Evolutionary conservation across 2,113 vertebrate species (phyloP).

Genomic region (Lepisosteus oculatus): DNA sequence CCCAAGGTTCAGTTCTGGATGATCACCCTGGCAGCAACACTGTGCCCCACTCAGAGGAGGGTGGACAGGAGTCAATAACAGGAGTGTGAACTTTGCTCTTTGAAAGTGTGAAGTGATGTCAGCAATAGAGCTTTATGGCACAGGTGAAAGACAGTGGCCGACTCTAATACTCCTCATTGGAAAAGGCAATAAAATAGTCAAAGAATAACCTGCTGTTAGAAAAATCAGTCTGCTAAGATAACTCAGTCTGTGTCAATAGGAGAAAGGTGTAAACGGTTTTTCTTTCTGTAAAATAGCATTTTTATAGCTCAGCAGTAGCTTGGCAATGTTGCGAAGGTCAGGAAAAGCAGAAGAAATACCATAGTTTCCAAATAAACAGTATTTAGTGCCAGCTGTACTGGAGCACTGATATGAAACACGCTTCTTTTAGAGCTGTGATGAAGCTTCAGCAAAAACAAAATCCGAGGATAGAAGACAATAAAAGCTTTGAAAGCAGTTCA

Average conservation of each 20-base stretch:
- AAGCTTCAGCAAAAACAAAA: no score
- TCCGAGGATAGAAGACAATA: no score
- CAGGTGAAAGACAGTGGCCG: slow-evolving; percentile 47
- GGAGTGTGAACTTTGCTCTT: slow-evolving; percentile 59
- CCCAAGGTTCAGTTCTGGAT: no score
- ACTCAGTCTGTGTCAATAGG: slow-evolving; percentile 29
- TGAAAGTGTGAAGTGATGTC: slow-evolving; percentile 68
- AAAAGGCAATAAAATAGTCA: slow-evolving; percentile 62
- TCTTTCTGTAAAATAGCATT: slow-evolving; percentile 63
- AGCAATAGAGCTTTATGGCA: slow-evolving; percentile 48
- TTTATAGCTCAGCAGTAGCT: slow-evolving; percentile 58
- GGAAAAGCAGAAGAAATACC: slow-evolving; percentile 52
- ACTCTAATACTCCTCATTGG: slow-evolving; percentile 55
- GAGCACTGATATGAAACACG: no score
- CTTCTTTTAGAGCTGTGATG: no score
- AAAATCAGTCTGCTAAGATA: neutral
- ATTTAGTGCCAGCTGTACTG: no score
- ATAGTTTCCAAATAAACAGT: slow-evolving; percentile 5
- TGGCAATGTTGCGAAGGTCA: slow-evolving; percentile 30
- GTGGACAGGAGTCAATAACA: slow-evolving; percentile 33
- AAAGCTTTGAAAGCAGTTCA: no score
- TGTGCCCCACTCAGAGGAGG: no score
- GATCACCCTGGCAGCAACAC: no score
- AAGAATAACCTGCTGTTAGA: slow-evolving; percentile 62
- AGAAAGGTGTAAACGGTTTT: slow-evolving; percentile 10